A percentile compares a stretch with the other conserved stretches of the same genome.
phyloP scores from a whole-genome alignment of 2,113 vertebrate genomes.

The Orcinus orca region DNA sequence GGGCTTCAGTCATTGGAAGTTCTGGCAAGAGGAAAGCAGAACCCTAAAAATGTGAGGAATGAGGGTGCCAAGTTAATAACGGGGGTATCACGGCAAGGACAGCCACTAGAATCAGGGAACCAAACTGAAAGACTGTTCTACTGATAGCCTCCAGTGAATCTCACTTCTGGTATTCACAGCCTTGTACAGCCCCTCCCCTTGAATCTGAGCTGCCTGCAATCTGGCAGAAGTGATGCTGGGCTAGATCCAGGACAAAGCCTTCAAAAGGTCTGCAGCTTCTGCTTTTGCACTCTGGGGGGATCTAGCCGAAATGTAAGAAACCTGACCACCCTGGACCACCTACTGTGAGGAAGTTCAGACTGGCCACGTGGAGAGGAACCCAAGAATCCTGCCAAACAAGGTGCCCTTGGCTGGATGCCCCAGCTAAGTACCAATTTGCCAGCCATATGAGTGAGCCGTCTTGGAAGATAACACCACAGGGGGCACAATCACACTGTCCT shows the following conservation, averaged over 20 bases:
- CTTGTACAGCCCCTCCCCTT: not conserved
- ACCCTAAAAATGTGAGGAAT: not conserved
- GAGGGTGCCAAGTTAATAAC: not conserved
- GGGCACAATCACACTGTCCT: not conserved
- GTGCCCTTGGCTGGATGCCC: not conserved
- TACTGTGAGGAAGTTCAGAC: not conserved
- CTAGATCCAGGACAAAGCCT: not conserved
- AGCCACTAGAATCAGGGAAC: not conserved
- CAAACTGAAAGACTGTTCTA: not conserved
- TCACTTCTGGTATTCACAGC: not conserved
- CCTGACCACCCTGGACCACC: not conserved
- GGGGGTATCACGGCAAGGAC: not conserved
- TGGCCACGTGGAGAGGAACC: not conserved
- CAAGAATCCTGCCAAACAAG: not conserved
- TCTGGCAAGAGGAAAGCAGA: not conserved
- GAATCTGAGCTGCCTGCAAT: not conserved
- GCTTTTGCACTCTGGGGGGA: not conserved
- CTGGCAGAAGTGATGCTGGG: not conserved
- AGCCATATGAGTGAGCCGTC: not conserved
- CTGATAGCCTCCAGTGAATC: fast-evolving
- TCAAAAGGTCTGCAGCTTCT: not conserved
- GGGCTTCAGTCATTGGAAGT: not conserved
- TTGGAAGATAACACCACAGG: not conserved
- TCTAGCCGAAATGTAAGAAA: not conserved
- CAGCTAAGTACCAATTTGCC: not conserved